Evolutionary conservation across 2,113 vertebrate species (phyloP).

Genomic region (Aspidoscelis tigris): DNA sequence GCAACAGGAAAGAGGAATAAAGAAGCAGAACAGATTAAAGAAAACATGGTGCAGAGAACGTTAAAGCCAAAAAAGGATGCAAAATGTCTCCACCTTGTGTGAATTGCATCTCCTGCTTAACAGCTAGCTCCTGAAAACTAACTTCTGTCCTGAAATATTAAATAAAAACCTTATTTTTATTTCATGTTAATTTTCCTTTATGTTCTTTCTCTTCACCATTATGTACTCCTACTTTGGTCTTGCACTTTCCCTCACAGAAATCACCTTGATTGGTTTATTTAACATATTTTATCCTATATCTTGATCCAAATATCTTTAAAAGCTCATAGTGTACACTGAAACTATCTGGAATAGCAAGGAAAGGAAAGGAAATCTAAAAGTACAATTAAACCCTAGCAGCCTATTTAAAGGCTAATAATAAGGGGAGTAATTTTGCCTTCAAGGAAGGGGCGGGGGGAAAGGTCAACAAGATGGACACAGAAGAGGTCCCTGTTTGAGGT

Average conservation of each 20-base stretch:
- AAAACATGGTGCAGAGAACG: no score
- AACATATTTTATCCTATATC: neutral
- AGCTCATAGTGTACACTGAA: neutral
- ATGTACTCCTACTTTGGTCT: neutral
- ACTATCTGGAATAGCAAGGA: neutral
- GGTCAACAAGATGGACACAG: neutral
- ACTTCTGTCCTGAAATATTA: no score
- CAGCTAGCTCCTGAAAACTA: no score
- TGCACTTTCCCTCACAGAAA: neutral
- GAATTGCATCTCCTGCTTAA: no score
- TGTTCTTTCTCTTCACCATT: no score
- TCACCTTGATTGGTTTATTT: neutral
- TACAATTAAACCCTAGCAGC: neutral
- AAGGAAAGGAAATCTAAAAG: neutral
- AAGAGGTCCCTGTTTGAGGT: neutral
- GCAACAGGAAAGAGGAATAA: no score
- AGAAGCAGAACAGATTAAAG: no score
- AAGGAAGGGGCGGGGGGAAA: neutral
- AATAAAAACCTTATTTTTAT: no score
- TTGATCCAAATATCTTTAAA: neutral
- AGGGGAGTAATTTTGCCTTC: neutral
- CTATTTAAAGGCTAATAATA: neutral
- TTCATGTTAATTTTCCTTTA: no score
- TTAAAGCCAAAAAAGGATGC: no score
- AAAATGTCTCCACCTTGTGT: no score